phyloP scores from a whole-genome alignment of 2,888 invertebrate species.

The Drosophila peninsularis region DNA sequence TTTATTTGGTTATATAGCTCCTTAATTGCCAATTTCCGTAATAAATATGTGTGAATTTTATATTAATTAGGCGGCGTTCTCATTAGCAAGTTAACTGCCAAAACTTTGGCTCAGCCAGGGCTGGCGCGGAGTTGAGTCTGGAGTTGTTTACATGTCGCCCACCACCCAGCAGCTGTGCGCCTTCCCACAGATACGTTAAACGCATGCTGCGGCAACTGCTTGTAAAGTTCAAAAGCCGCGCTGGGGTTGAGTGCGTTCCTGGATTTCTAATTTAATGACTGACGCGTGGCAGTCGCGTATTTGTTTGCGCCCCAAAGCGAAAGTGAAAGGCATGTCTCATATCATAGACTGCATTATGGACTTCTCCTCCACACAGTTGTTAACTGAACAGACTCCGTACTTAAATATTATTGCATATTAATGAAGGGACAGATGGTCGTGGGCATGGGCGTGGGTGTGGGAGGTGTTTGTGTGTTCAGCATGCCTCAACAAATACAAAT shows the following conservation, averaged over 20 bases:
- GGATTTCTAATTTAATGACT: slow-evolving; percentile 64
- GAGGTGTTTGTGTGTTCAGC: slow-evolving; percentile 22
- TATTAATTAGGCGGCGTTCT: slow-evolving; percentile 56
- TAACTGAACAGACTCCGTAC: slow-evolving; percentile 32
- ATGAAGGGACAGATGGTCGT: slow-evolving; percentile 48
- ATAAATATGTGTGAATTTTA: slow-evolving; percentile 51
- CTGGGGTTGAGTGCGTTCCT: slow-evolving; percentile 33
- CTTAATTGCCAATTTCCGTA: slow-evolving; percentile 69
- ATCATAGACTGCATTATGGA: slow-evolving; percentile 43
- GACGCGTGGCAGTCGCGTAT: slow-evolving; percentile 66
- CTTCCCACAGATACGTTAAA: not conserved
- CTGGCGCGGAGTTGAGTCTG: not conserved
- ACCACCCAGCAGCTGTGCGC: not conserved
- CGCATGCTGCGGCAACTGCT: slow-evolving; percentile 19
- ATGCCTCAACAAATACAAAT: slow-evolving; percentile 69
- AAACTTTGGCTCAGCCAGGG: slow-evolving; percentile 26
- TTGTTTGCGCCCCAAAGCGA: slow-evolving; percentile 61
- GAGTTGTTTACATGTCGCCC: slow-evolving; percentile 26
- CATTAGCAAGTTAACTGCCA: slow-evolving; percentile 51
- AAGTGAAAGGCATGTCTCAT: slow-evolving; percentile 37
- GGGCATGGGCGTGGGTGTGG: not conserved
- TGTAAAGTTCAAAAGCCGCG: slow-evolving; percentile 64
- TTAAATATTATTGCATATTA: slow-evolving; percentile 67
- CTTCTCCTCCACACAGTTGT: slow-evolving; percentile 12
- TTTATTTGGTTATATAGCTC: not conserved